Evolutionary conservation across 2,113 vertebrate species (phyloP), one percentile per base, ranked within the genome.

Genomic region (Geothlypis trichas): DNA sequence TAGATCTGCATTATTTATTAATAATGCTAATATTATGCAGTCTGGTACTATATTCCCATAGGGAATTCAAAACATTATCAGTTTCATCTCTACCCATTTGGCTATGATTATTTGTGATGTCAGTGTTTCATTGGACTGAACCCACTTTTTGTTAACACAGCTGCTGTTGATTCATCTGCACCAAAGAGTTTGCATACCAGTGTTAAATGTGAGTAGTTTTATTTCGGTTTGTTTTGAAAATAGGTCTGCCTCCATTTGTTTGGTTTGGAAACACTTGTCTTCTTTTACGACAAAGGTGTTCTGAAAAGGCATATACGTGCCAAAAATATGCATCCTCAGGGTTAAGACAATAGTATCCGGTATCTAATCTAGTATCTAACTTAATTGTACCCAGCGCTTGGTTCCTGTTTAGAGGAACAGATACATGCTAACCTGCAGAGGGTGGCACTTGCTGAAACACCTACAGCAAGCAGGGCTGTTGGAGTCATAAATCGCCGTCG

Each of bases 131-230:
- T 21, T 86, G 61, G 73, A 75, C 85, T 95, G 88, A 76, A 66
- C 33, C 5, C 61, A 87, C 88, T 93, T 95, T 96, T 93, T 97
- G 83, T 97, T 96, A 95, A 96, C 89, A 88, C 97, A 97, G 97
- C 89, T 81, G 95, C 92, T 96, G 97, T 97, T 96, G 97, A 98
- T 93, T 95, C 96, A 90, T 97, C 96, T 83, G 91, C 88, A 85
- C 95, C 90, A 18, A 96, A 93, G 88, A 97, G 86, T 95, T 90
- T 95, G 89, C 96, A 91, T 77, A 89, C 84, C 47, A 94, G 78
- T 84, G 75, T 97, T 96, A 97, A 97, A 97, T 97, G 95, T 97
- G 94, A 98, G 96, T 92, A 91, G 59, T 20, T 77, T 66, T 72
- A 52, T 80, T 95, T 94, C 44, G n/a, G 51, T 93, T 93, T 97